Conservation (phyloP, 2,113 vertebrate species). For the Percina caprodes region DNA sequence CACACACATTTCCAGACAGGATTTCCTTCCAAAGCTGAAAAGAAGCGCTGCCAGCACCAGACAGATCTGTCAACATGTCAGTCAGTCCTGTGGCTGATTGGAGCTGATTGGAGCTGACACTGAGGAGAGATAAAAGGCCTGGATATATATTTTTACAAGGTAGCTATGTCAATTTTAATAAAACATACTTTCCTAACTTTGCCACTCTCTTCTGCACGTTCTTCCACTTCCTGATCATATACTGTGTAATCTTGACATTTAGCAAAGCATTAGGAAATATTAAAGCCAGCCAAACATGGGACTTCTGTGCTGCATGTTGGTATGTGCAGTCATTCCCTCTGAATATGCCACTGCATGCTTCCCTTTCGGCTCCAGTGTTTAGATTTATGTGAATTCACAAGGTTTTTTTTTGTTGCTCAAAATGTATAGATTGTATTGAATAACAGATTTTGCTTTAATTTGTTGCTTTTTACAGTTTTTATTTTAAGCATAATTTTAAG, state of each 20-base stretch:
- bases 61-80: conserved; percentile 23
- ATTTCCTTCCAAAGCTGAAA: not conserved
- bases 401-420: not conserved
- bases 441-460: not conserved
- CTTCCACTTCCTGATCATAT: not conserved
- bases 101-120: conserved; percentile 24
- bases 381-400: not conserved
- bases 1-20: conserved; percentile 7
- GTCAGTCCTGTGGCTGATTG: conserved; percentile 15
- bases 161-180: not conserved
- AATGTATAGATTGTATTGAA: not conserved
- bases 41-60: not conserved
- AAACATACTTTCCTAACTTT: not conserved
- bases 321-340: not conserved
- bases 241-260: not conserved
- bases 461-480: not conserved
- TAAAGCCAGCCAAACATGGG: not conserved
- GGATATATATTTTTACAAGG: not conserved
- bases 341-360: not conserved
- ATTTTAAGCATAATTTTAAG: no score
- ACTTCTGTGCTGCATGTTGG: not conserved
- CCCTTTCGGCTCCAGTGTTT: not conserved
- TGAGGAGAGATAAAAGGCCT: not conserved
- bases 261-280: not conserved
- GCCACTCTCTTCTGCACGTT: not conserved